Evolutionary conservation across 2,797 vertebrate species (phyloP).

Genomic region (Nannoperca australis): DNA sequence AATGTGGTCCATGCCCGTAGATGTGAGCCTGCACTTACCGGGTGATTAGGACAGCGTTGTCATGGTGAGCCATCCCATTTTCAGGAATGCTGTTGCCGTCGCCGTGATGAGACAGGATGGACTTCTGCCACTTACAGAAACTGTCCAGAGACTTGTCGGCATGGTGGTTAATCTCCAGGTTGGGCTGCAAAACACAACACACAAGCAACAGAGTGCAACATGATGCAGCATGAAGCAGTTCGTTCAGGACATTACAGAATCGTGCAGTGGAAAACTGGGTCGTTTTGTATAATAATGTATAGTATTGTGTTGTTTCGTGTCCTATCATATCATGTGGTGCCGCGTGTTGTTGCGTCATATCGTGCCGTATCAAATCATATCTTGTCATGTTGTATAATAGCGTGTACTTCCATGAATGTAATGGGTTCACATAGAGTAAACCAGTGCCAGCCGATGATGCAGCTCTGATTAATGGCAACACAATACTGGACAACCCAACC

Average conservation of each 20-base stretch:
- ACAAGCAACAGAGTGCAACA: slow-evolving; percentile 70
- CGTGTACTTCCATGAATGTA: neutral
- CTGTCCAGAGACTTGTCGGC: slow-evolving; percentile 99
- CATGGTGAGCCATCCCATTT: slow-evolving; percentile 98
- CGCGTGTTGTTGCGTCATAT: fast-evolving
- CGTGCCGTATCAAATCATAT: fast-evolving
- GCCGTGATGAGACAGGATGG: slow-evolving; percentile 96
- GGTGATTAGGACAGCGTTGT: slow-evolving; percentile 99
- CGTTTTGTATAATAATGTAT: no score
- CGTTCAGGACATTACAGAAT: neutral
- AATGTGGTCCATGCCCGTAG: neutral
- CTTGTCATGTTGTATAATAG: fast-evolving
- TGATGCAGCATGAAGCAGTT: neutral
- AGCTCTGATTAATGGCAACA: slow-evolving; percentile 31
- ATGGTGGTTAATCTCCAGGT: slow-evolving; percentile 99
- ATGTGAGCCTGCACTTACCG: slow-evolving; percentile 86
- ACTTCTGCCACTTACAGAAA: slow-evolving; percentile 99
- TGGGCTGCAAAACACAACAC: slow-evolving; percentile 92
- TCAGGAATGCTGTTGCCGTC: slow-evolving; percentile 98
- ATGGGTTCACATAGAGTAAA: slow-evolving; percentile 17
- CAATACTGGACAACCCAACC: slow-evolving; percentile 4
- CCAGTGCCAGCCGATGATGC: slow-evolving; percentile 9
- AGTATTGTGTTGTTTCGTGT: neutral
- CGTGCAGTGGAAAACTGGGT: neutral
- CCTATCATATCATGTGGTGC: neutral